These are phyloP conservation scores for Heteropelma amictum DNA, from an alignment of 2,888 invertebrate species.

Conservation along the genomic window DNA sequence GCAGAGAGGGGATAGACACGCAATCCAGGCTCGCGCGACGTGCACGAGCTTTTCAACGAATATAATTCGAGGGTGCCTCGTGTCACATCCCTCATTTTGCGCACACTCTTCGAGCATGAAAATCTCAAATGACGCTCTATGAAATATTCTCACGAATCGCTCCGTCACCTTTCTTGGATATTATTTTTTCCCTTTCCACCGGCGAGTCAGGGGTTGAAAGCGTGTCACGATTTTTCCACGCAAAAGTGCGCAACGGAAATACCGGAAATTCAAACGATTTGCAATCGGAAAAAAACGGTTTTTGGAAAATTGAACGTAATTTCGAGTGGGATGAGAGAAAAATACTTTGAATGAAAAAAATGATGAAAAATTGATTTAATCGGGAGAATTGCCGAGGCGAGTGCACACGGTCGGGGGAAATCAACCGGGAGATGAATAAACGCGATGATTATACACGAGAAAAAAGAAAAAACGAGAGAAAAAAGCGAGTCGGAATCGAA, in stretches of 20 bases:
- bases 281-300: background rate
- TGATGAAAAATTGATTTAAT: background rate
- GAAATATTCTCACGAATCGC: constrained; percentile 44
- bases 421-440: background rate
- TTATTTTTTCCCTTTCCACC: too few relatives aligned
- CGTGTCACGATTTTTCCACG: too few relatives aligned
- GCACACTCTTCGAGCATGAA: constrained; percentile 28
- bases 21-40: too few relatives aligned
- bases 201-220: too few relatives aligned
- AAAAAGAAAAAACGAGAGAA: background rate
- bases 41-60: constrained; percentile 2
- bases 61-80: background rate
- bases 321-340: too few relatives aligned
- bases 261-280: too few relatives aligned
- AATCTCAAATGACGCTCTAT: constrained; percentile 54
- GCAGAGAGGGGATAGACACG: background rate
- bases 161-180: background rate
- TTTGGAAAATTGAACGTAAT: background rate
- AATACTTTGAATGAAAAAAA: background rate
- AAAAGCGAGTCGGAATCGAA: background rate
- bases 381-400: too few relatives aligned
- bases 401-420: background rate
- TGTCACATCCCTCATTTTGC: background rate
- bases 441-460: background rate
- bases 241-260: too few relatives aligned